Conservation (phyloP, 2,888 invertebrate species). For the Melieria omissa region DNA sequence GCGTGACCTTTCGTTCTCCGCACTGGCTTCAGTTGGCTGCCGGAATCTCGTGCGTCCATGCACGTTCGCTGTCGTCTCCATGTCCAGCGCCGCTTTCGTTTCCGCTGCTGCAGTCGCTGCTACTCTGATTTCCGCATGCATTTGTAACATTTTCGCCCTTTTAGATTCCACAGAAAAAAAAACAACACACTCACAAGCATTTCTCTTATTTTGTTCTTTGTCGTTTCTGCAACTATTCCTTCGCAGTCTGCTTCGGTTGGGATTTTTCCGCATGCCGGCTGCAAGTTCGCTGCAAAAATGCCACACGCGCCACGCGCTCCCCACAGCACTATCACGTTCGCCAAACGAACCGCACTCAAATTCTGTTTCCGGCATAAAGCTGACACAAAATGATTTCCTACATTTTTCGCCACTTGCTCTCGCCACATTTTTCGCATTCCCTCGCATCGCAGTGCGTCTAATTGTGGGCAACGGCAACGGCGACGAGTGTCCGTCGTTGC, state of each 20-base stretch:
- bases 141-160: too few relatives aligned
- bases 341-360: constrained; percentile 31
- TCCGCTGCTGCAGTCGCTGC: too few relatives aligned
- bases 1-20: constrained; percentile 21
- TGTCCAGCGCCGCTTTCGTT: too few relatives aligned
- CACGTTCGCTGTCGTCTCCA: too few relatives aligned
- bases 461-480: neutral
- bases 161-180: too few relatives aligned
- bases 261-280: neutral
- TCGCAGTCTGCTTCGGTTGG: neutral
- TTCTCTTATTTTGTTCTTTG: neutral
- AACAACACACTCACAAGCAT: neutral
- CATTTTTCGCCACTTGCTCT: constrained; percentile 16
- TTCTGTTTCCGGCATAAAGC: constrained; percentile 31
- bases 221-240: neutral
- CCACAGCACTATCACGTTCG: neutral
- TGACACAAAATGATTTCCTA: constrained; percentile 34
- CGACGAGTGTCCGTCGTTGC: too few relatives aligned
- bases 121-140: too few relatives aligned
- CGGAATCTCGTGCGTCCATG: too few relatives aligned
- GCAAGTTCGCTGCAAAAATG: too few relatives aligned
- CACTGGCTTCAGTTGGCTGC: too few relatives aligned
- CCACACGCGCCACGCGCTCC: neutral
- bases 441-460: neutral
- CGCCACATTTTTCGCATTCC: neutral